Percentiles rank a stretch among this genome's conserved stretches.
These are phyloP conservation scores for Chaenodraco wilsoni DNA, from an alignment of 2,797 vertebrate genomes.

Conservation along the genomic window DNA sequence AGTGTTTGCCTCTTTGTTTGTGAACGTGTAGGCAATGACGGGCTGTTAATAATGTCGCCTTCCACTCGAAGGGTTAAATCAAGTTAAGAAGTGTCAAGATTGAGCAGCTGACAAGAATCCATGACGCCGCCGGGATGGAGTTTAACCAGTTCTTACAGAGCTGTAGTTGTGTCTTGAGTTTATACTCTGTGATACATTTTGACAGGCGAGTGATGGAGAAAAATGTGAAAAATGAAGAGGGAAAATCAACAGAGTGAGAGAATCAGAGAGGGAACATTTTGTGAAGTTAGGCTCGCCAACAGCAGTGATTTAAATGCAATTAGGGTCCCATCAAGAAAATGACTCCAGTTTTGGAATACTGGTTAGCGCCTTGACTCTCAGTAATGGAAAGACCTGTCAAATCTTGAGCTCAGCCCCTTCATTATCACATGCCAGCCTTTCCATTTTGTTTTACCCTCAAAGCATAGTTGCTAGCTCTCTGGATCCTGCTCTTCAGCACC, in stretches of 20 bases:
- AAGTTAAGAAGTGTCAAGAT: constrained; percentile 35
- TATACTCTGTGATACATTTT: constrained; percentile 13
- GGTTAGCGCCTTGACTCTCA: constrained; percentile 29
- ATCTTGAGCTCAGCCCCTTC: constrained; percentile 23
- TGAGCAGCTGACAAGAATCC: constrained; percentile 34
- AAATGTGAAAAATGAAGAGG: constrained; percentile 13
- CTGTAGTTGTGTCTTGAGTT: constrained; percentile 13
- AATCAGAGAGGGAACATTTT: constrained; percentile 17
- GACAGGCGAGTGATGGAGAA: constrained; percentile 36
- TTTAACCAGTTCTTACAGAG: constrained; percentile 4
- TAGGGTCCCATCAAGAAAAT: constrained; percentile 40
- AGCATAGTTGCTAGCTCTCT: constrained; percentile 32
- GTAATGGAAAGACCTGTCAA: constrained; percentile 56
- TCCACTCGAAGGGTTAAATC: constrained; percentile 57
- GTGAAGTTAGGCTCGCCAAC: constrained; percentile 39
- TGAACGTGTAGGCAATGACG: not conserved
- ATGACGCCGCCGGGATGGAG: constrained; percentile 34
- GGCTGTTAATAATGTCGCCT: constrained; percentile 25
- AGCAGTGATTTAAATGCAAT: constrained; percentile 62
- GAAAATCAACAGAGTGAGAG: constrained; percentile 1
- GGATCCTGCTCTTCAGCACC: constrained; percentile 32
- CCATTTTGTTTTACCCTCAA: constrained; percentile 26
- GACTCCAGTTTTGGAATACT: constrained; percentile 39
- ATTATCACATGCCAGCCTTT: constrained; percentile 33
- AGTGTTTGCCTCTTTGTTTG: constrained; percentile 24